Percentiles rank a stretch among this genome's conserved stretches.
These are phyloP conservation scores for Agrotis ipsilon DNA, from an alignment of 2,888 invertebrate species.

Conservation along the genomic window DNA sequence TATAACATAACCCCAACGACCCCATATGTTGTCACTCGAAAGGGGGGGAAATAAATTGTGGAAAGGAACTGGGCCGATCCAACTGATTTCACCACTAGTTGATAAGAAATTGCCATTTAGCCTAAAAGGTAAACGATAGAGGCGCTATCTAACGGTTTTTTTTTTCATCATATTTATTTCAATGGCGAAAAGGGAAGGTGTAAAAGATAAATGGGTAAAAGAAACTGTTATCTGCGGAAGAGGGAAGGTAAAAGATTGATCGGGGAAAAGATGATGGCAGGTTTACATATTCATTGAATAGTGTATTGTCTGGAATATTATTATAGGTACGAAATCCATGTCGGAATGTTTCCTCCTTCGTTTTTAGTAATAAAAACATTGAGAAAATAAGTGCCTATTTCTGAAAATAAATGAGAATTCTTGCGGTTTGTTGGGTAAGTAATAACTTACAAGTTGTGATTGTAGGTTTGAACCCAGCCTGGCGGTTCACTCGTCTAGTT, in stretches of 20 bases:
- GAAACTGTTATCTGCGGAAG: conserved; percentile 27
- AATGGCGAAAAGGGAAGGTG: conserved; percentile 25
- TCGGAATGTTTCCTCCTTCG: not conserved
- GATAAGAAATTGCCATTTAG: conserved; percentile 67
- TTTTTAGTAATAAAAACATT: not conserved
- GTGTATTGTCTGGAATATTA: conserved; percentile 3
- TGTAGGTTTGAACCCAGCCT: too few species aligned
- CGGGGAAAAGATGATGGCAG: conserved; percentile 22
- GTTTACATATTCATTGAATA: conserved; percentile 35
- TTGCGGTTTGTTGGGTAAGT: too few species aligned
- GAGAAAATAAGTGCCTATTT: not conserved
- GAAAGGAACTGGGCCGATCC: conserved; percentile 67
- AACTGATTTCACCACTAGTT: conserved; percentile 65
- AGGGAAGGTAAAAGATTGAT: conserved; percentile 37
- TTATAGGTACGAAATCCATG: not conserved
- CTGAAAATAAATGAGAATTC: too few species aligned
- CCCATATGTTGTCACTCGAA: conserved; percentile 76
- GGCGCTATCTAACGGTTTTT: conserved; percentile 28
- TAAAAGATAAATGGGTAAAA: conserved; percentile 18
- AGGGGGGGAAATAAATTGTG: conserved; percentile 77
- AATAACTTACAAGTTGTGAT: too few species aligned
- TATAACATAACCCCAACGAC: conserved; percentile 32
- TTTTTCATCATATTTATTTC: conserved; percentile 57
- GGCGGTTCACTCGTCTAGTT: too few species aligned
- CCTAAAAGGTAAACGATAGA: conserved; percentile 60